A percentile compares a stretch with the other conserved stretches of the same genome.
phyloP scores from a whole-genome alignment of 2,888 invertebrate genomes.

The Bhutanitis thaidina region DNA sequence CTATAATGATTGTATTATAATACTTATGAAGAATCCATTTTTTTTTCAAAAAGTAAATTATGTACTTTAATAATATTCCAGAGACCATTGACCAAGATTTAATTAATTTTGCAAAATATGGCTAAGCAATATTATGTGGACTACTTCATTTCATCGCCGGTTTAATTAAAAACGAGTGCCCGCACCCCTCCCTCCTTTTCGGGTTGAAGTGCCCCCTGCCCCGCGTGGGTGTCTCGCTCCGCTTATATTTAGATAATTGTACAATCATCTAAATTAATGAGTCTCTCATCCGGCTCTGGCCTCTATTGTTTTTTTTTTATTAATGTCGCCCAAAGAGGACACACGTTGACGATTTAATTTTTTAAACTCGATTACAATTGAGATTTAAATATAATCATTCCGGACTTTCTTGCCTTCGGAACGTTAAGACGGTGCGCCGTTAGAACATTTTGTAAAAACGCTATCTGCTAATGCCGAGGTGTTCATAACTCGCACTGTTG shows the following conservation, averaged over 20 bases:
- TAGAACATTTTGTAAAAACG: slow-evolving; percentile 30
- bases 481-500: slow-evolving; percentile 65
- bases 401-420: not conserved
- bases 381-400: not conserved
- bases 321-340: slow-evolving; percentile 57
- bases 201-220: slow-evolving; percentile 70
- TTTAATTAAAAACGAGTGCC: slow-evolving; percentile 81
- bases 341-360: slow-evolving; percentile 63
- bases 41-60: too few species aligned
- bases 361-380: not conserved
- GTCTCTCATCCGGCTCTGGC: slow-evolving; percentile 75
- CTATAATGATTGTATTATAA: too few species aligned
- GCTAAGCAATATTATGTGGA: slow-evolving; percentile 79
- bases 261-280: slow-evolving; percentile 81
- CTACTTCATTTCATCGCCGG: slow-evolving; percentile 79
- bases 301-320: slow-evolving; percentile 74
- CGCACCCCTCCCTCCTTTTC: slow-evolving; percentile 73
- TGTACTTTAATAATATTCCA: slow-evolving; percentile 2
- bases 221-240: slow-evolving; percentile 72
- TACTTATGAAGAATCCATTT: too few species aligned
- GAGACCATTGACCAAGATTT: slow-evolving; percentile 37
- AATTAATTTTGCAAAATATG: slow-evolving; percentile 78
- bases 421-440: not conserved
- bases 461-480: slow-evolving; percentile 43
- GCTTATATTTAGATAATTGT: slow-evolving; percentile 81